Base-by-base conservation (phyloP, 2,888 invertebrate species). In the Coelinius sp. region DNA sequence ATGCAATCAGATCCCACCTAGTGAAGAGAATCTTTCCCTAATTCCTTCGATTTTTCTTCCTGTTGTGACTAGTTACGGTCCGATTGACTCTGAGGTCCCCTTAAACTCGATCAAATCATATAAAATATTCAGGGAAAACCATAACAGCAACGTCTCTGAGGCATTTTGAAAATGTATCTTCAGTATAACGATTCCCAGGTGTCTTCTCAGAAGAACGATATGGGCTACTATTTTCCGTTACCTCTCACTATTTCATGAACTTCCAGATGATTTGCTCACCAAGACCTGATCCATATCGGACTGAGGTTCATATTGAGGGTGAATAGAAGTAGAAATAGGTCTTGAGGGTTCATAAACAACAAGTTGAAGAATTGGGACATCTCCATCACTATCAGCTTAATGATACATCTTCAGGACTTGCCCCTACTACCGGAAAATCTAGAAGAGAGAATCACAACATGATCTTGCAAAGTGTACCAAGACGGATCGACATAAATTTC, bases 381-480 rank as follows among this genome's bases (percentile, higher is more conserved):
- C n/a, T n/a, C n/a, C n/a, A n/a, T n/a, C n/a, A n/a, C n/a, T n/a
- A n/a, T n/a, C n/a, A n/a, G n/a, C n/a, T n/a, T n/a, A n/a, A n/a
- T n/a, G n/a, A n/a, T n/a, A n/a, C n/a, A n/a, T 35, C 5, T 35
- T 35, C 35, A 7, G 35, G 35, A 1, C 35, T 10, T 6, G 8
- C 8, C 35, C 35, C 10, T 35, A 10, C 8, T 12, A 41, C 41
- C 41, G 41, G 59, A 59, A 24, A 27, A 22, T 17, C 25, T 64
- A 52, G 52, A 52, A 41, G 25, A 70, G 24, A 64, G 63, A 38
- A 70, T 70, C 49, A 70, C 52, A 63, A 63, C 25, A 53, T 77
- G 79, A 79, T 79, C 79, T 79, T 72, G 71, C 75, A 75, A 75
- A 78, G 80, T 78, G 79, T 76, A 73, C 74, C 38, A 68, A 74